These are phyloP conservation scores for Gobius niger DNA, from an alignment of 2,113 vertebrate genomes.

Conservation along the genomic window DNA sequence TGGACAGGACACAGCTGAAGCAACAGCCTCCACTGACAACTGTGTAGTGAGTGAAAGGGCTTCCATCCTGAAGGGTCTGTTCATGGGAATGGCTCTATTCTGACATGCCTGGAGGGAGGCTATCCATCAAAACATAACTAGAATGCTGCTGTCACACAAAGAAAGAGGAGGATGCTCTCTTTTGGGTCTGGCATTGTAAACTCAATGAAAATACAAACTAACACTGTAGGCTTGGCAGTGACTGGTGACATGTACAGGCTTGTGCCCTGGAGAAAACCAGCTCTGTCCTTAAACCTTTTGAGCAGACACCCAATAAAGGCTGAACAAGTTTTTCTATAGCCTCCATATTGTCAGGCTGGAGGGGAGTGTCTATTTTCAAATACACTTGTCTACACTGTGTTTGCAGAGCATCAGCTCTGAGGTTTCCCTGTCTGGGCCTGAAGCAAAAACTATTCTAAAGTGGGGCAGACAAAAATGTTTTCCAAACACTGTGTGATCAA, in stretches of 20 bases:
- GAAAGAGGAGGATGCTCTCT: not conserved
- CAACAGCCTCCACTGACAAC: conserved; percentile 62
- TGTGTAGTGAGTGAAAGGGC: conserved; percentile 47
- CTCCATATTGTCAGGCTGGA: conserved; percentile 60
- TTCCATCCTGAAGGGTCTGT: conserved; percentile 12
- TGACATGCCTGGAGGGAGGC: conserved; percentile 13
- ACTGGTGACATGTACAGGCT: conserved; percentile 41
- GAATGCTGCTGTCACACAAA: conserved; percentile 38
- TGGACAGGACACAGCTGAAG: conserved; percentile 63
- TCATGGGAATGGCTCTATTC: conserved; percentile 15
- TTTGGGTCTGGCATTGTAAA: not conserved
- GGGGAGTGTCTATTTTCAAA: conserved; percentile 44
- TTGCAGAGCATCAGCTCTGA: conserved; percentile 17
- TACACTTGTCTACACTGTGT: conserved; percentile 28
- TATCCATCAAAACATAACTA: conserved; percentile 50
- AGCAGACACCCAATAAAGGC: conserved; percentile 44
- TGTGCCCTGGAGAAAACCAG: conserved; percentile 53
- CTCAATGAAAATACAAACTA: conserved; percentile 18
- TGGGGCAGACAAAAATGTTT: not conserved
- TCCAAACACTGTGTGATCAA: not conserved
- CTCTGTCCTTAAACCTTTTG: conserved; percentile 58
- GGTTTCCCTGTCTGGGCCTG: conserved; percentile 20
- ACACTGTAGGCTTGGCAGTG: conserved; percentile 16
- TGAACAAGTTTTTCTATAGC: conserved; percentile 55
- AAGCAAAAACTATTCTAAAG: conserved; percentile 22